Base-by-base conservation (phyloP, 2,797 vertebrate genomes). In the Pipistrellus pygmaeus region DNA sequence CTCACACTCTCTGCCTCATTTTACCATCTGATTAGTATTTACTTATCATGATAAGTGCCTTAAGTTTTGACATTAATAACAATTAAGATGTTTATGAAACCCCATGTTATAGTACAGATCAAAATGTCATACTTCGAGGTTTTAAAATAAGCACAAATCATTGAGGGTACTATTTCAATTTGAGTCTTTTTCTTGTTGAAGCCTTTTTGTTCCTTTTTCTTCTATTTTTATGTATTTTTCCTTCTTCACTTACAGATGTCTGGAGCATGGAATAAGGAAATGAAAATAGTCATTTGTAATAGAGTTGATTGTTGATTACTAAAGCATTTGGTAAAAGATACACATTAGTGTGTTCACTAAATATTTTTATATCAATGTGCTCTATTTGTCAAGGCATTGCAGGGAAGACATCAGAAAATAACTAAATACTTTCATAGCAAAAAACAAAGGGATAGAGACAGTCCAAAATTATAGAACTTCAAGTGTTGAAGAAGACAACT, bases 1-100 rank as follows among this genome's bases (percentile, higher is more conserved):
- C 18, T 57, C 25, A 32, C 23, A 17, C 5, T 81, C 30, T 77
- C 48, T 85, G 44, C 35, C 46, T 90, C 14, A 35, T 27, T 78
- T 94, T 83, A 6, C 64, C 15, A 41, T 73, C n/a, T 83, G 1
- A 75, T 41, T 60, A n/a, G 14, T 35, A 30, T 38, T 68, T 75
- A 27, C 14, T 69, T 38, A 38, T 51, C 3, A 38, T 68, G 7
- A 60, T 41, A 21, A 76, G n/a, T 38, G 6, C 10, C 62, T 46
- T 55, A 27, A 64, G 18, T 76, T 85, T 93, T 32, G 68, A 81
- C 38, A 51, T 32, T 83, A 64, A 23, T 32, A 13, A n/a, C 23
- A 80, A 1, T 78, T 46, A 84, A 81, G 27, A 41, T 84, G 80
- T 17, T 18, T 80, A 75, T 69, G 62, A 85, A 81, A 85, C 5